phyloP scores from a whole-genome alignment of 1,140 invertebrate genomes.

The Drosophila bipectinata region DNA sequence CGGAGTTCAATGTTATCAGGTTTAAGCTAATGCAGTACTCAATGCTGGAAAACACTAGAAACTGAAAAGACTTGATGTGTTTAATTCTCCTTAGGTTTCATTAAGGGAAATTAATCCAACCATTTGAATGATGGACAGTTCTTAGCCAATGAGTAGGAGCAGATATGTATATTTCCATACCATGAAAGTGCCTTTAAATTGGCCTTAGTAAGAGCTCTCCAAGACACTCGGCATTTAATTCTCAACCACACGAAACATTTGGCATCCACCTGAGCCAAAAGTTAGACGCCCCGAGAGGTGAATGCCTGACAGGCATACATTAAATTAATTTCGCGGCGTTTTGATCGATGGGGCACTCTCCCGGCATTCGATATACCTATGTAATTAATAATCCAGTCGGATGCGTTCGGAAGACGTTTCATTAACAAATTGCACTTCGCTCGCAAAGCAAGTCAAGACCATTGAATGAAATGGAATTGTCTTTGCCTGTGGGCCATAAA shows the following conservation, averaged over 20 bases:
- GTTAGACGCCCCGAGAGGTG: constrained; percentile 8
- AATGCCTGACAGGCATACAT: constrained; percentile 13
- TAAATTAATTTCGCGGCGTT: constrained; percentile 41
- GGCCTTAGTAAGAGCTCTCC: not conserved
- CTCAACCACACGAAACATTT: not conserved
- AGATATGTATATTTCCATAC: not conserved
- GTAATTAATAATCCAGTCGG: constrained; percentile 39
- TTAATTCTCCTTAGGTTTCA: too few species aligned
- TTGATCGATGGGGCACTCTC: constrained; percentile 41
- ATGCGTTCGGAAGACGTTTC: constrained; percentile 23
- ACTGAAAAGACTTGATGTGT: not conserved
- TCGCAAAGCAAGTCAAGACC: constrained; percentile 21
- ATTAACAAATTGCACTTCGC: constrained; percentile 45
- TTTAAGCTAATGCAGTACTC: not conserved
- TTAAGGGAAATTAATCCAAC: too few species aligned
- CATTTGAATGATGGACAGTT: too few species aligned
- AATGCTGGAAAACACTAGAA: not conserved
- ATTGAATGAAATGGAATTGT: constrained; percentile 37
- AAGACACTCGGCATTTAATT: constrained; percentile 14
- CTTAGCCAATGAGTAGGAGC: too few species aligned
- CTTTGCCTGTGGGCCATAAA: constrained; percentile 34
- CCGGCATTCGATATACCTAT: constrained; percentile 25
- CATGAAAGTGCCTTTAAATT: not conserved
- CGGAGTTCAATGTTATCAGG: not conserved
- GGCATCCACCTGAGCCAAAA: constrained; percentile 28